phyloP scores from a whole-genome alignment of 2,888 invertebrate species.

The Orgyia antiqua region DNA sequence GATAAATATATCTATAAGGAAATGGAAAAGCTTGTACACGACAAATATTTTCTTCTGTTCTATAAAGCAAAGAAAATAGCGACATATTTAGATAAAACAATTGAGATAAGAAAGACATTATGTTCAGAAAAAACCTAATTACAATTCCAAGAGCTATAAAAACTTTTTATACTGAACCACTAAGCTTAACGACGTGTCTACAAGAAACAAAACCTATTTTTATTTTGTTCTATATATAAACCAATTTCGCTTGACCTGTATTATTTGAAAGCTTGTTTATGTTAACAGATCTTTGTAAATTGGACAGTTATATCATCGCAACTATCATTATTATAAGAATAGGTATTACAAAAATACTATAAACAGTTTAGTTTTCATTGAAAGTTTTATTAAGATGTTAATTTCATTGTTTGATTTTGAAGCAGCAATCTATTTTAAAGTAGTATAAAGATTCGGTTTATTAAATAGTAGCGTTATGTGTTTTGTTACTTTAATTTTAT shows the following conservation, averaged over 20 bases:
- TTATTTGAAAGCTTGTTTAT: background rate
- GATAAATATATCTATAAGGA: too few species aligned
- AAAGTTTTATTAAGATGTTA: background rate
- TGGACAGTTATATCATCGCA: slow-evolving; percentile 34
- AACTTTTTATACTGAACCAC: slow-evolving; percentile 34
- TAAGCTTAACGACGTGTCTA: slow-evolving; percentile 17
- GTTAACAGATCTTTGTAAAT: slow-evolving; percentile 13
- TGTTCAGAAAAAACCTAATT: too few species aligned
- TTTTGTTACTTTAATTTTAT: background rate
- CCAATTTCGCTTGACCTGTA: slow-evolving; percentile 15
- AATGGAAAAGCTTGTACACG: too few species aligned
- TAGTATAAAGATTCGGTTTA: too few species aligned
- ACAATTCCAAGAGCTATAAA: too few species aligned
- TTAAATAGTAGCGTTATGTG: background rate
- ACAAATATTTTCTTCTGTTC: too few species aligned
- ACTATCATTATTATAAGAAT: slow-evolving; percentile 9
- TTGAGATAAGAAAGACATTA: too few species aligned
- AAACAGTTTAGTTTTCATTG: slow-evolving; percentile 13
- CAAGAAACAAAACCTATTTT: slow-evolving; percentile 19
- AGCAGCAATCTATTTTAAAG: background rate
- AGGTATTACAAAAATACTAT: background rate
- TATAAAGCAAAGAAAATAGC: too few species aligned
- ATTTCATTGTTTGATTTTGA: background rate
- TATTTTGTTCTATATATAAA: slow-evolving; percentile 29
- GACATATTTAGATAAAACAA: too few species aligned